Percentiles rank a stretch among this genome's conserved stretches.
These are phyloP conservation scores for Machimus rusticus DNA, from an alignment of 2,888 invertebrate species.

Conservation along the genomic window DNA sequence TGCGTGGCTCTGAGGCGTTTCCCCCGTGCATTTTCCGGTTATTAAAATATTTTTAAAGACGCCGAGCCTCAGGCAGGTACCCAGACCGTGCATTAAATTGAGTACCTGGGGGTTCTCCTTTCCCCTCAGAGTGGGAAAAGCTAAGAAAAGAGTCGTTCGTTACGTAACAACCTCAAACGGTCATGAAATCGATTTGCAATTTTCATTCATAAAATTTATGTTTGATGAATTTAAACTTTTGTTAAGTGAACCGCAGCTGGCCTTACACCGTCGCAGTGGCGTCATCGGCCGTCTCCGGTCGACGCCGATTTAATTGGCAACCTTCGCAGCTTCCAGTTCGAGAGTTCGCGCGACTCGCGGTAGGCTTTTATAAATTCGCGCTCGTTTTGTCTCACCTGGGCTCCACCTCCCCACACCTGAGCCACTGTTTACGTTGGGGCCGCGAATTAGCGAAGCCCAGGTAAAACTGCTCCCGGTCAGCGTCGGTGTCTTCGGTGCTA, in stretches of 20 bases:
- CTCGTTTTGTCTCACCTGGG: neutral
- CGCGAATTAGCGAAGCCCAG: neutral
- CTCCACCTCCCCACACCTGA: neutral
- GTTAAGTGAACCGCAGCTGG: constrained; percentile 10
- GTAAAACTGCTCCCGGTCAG: neutral
- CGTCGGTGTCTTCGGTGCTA: neutral
- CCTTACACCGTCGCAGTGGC: neutral
- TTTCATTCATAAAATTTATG: constrained; percentile 44
- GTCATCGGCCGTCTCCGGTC: neutral
- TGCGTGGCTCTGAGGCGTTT: constrained; percentile 11
- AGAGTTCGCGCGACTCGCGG: neutral
- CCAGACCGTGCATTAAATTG: neutral
- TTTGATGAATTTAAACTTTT: constrained; percentile 29
- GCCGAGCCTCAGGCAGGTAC: neutral
- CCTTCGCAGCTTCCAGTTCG: neutral
- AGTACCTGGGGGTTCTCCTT: neutral
- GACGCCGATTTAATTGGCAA: neutral
- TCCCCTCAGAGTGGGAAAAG: neutral
- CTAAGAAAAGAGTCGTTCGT: neutral
- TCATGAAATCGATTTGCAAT: constrained; percentile 43
- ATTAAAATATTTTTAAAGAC: constrained; percentile 19
- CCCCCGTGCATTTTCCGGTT: constrained; percentile 28
- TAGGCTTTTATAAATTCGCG: neutral
- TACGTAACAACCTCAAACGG: constrained; percentile 19
- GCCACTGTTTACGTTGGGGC: neutral